Conservation (phyloP, 2,888 invertebrate species). For the Cataglyphis cursor region DNA sequence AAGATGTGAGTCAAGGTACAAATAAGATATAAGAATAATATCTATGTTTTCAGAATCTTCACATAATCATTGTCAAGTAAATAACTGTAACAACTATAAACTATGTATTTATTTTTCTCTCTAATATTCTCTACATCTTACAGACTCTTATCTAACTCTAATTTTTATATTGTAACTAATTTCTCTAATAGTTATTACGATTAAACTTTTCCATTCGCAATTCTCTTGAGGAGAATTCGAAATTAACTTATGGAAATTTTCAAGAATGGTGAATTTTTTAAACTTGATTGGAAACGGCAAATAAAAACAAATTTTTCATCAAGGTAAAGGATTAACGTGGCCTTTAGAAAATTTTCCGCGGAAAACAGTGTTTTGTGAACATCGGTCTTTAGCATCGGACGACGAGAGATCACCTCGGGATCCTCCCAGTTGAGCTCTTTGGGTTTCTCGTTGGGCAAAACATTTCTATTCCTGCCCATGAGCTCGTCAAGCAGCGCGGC, state of each 20-base stretch:
- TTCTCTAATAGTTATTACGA: not conserved
- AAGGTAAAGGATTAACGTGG: not conserved
- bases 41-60: not conserved
- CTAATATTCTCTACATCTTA: not conserved
- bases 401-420: constrained; percentile 91
- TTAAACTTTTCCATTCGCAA: not conserved
- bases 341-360: not conserved
- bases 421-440: constrained; percentile 98
- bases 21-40: not conserved
- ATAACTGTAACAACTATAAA: not conserved
- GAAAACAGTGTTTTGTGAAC: too few species aligned
- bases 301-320: not conserved
- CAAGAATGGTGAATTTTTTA: not conserved
- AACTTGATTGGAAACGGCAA: not conserved
- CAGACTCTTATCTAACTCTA: too few species aligned
- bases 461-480: constrained; percentile 98
- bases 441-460: constrained; percentile 96
- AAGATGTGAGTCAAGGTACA: not conserved
- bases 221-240: not conserved
- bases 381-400: not conserved
- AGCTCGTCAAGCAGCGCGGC: constrained; percentile 98
- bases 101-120: not conserved
- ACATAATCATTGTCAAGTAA: not conserved
- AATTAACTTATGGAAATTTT: not conserved
- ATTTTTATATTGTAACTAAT: not conserved